Conservation (phyloP, 2,888 invertebrate genomes). For the Plagiodera versicolora region DNA sequence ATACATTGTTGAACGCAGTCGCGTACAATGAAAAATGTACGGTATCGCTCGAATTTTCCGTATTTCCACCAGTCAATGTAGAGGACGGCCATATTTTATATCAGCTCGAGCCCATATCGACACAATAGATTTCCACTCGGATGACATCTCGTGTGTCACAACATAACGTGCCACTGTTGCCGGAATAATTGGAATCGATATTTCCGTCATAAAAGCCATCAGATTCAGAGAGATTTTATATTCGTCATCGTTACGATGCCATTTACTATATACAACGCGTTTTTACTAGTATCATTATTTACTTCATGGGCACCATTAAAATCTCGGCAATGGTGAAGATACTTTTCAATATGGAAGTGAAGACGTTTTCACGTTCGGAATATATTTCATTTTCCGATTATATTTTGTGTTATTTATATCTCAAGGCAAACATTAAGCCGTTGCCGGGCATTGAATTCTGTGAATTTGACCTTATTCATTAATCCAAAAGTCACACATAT, state of each 20-base stretch:
- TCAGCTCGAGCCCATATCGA: background rate
- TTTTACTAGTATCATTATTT: too few species aligned
- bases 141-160: background rate
- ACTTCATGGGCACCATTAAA: too few species aligned
- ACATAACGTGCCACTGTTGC: background rate
- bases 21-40: too few species aligned
- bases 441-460: too few species aligned
- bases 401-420: too few species aligned
- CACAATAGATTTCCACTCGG: background rate
- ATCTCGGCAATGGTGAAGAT: too few species aligned
- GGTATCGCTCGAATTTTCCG: background rate
- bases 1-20: background rate
- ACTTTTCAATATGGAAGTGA: too few species aligned
- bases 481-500: too few species aligned
- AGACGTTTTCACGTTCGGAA: too few species aligned
- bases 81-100: background rate
- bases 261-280: background rate
- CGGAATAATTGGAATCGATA: background rate
- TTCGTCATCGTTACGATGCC: background rate
- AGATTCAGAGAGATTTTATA: background rate
- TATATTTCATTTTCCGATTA: too few species aligned
- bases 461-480: too few species aligned
- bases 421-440: too few species aligned
- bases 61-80: background rate
- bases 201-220: background rate